Evolutionary conservation across 2,797 vertebrate species (phyloP), one percentile per base, ranked within the genome.

Genomic region (Benthosema pterotum): DNA sequence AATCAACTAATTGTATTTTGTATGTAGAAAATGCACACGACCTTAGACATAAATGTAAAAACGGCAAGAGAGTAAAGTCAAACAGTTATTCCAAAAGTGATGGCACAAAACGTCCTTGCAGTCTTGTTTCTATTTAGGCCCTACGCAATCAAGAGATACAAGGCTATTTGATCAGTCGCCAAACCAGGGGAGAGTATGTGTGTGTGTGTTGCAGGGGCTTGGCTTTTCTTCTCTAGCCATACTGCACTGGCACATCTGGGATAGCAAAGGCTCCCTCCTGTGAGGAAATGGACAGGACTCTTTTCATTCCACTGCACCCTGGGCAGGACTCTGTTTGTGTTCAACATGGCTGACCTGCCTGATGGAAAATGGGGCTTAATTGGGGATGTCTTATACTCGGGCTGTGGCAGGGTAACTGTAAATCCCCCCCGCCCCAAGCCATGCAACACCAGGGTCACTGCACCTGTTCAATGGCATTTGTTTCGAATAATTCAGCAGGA

Each of bases 261-360:
- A 64, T 79, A 57, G 65, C 50, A 65, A 47, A 45, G 63, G 8
- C 74, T 75, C 57, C 82, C 83, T 77, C 68, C 77, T 67, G 78
- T 83, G 83, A 75, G 59, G 63, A 82, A 80, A 75, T 63, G 77
- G 79, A 69, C 16, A 5, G 54, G 65, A 53, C 62, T 83, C 79
- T 83, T 73, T 84, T 86, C 81, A 82, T 83, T 72, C 71, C 72
- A 0, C 75, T 83, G 83, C 79, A 77, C 75, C 73, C 74, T 68
- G 69, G 77, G 72, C 69, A 83, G 78, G 61, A 74, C 78, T 69
- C 17, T 83, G 81, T 88, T 87, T 88, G 82, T 83, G 84, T 85
- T 82, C 74, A 80, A 77, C 73, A 80, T 65, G 81, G 75, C 75
- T 69, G 69, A 86, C 82, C 65, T 59, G 74, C 74, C 78, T 57